phyloP scores from a whole-genome alignment of 2,888 invertebrate genomes.

The Aplocera efformata region DNA sequence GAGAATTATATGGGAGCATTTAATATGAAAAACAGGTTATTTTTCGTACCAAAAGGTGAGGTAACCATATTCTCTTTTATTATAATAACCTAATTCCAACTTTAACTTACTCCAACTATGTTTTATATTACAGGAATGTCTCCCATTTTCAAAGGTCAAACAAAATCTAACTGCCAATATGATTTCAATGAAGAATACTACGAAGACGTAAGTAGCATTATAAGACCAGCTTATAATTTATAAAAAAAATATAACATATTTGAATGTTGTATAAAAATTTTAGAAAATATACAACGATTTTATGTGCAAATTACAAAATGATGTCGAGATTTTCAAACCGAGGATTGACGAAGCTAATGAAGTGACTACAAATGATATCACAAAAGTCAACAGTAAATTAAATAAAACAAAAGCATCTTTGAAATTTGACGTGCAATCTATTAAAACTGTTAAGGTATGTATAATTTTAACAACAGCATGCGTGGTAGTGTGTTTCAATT shows the following conservation, averaged over 20 bases:
- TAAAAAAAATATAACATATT: not conserved
- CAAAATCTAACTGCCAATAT: slow-evolving; percentile 36
- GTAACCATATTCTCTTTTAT: not conserved
- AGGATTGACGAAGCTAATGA: slow-evolving; percentile 46
- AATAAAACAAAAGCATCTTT: slow-evolving; percentile 50
- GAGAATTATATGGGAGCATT: slow-evolving; percentile 38
- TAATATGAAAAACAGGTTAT: slow-evolving; percentile 60
- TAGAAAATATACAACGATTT: slow-evolving; percentile 68
- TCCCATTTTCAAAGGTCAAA: slow-evolving; percentile 64
- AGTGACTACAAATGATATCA: slow-evolving; percentile 39
- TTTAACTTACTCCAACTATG: too few species aligned
- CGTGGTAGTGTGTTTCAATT: too few species aligned
- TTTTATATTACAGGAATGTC: slow-evolving; percentile 65
- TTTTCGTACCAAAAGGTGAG: slow-evolving; percentile 80
- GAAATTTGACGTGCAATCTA: slow-evolving; percentile 49
- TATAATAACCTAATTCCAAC: too few species aligned
- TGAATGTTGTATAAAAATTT: slow-evolving; percentile 27
- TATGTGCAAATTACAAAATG: slow-evolving; percentile 64
- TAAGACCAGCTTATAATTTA: not conserved
- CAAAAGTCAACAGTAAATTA: slow-evolving; percentile 47
- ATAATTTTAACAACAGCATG: too few species aligned
- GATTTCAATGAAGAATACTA: slow-evolving; percentile 51
- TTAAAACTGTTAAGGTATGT: slow-evolving; percentile 53
- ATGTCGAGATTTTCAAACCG: slow-evolving; percentile 63
- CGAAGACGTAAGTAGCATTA: slow-evolving; percentile 48